Base-by-base conservation (phyloP, 2,113 vertebrate species). In the Strigops habroptila region DNA sequence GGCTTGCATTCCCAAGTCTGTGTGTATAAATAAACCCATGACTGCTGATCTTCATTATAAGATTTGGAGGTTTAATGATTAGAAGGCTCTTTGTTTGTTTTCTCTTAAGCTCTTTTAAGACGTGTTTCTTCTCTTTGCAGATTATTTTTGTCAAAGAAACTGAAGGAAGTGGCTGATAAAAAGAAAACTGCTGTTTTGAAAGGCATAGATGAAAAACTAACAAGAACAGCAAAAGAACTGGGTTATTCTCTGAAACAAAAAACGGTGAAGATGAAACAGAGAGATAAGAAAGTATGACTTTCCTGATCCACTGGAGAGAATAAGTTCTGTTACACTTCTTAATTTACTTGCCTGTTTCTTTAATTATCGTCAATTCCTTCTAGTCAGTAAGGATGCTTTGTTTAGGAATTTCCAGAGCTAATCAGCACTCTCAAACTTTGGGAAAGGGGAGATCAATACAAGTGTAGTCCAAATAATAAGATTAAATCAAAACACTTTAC, bases 251-350 rank as follows among this genome's bases (percentile, higher is more conserved):
- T 99, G 86, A 99, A 99, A 87, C 99, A 98, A 95, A 99, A 98
- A 97, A 99, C 98, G 35, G 62, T 95, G 97, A 98, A 95, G 95
- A 99, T 99, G 98, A 99, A 99, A 95, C 98, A 98, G 96, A 98
- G 99, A 96, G 98, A 99, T 93, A 99, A 98, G 96, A 99, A 99
- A 98, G 99, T 99, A 98, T 57, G 98, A 18, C 46, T 95, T 92
- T 95, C 16, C 71, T 92, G n/a, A 90, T 85, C 57, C 49, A 62
- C 60, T 95, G 86, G 73, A 60, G 62, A 92, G 41, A 63, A 73
- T 77, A 87, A 96, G 63, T 94, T 87, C 82, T 95, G 68, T 91
- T 95, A 77, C 84, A 9, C 25, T 67, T 74, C 82, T 88, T 71
- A 5, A 46, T 65, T 76, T 75, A n/a, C 22, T 84, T 82, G 35